A percentile compares a stretch with the other conserved stretches of the same genome.
These are phyloP conservation scores for Pholis gunnellus DNA, from an alignment of 2,113 vertebrate genomes.

Conservation along the genomic window DNA sequence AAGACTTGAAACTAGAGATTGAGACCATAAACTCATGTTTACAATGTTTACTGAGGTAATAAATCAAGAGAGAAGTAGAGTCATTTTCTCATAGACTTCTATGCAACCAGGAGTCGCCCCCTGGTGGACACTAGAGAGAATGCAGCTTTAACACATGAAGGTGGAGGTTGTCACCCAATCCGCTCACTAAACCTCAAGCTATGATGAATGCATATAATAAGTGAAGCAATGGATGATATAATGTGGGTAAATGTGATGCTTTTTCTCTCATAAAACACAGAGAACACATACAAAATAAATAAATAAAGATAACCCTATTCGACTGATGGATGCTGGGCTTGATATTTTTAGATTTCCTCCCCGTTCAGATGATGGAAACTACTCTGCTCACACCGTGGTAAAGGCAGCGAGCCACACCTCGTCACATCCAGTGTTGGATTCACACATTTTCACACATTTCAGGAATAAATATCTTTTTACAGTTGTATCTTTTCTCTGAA, in stretches of 20 bases:
- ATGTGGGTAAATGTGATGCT: conserved; percentile 10
- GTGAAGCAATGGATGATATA: background rate
- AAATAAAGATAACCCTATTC: too few species aligned
- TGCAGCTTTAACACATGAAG: background rate
- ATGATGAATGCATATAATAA: background rate
- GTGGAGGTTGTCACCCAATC: background rate
- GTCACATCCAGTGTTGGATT: conserved; percentile 21
- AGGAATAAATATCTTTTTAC: background rate
- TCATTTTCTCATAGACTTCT: background rate
- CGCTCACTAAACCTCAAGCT: background rate
- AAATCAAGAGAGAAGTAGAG: too few species aligned
- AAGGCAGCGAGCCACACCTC: conserved; percentile 52
- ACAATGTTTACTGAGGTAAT: too few species aligned
- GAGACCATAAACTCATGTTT: too few species aligned
- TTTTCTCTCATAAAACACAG: background rate
- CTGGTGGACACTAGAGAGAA: background rate
- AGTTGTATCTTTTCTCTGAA: background rate
- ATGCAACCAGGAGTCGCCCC: background rate
- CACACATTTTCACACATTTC: conserved; percentile 7
- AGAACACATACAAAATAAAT: background rate
- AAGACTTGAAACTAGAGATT: too few species aligned
- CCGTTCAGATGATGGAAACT: conserved; percentile 2
- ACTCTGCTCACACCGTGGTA: background rate
- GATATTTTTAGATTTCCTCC: conserved; percentile 53
- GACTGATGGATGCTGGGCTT: background rate